phyloP scores from a whole-genome alignment of 2,888 invertebrate genomes.

The Plebejus anna region DNA sequence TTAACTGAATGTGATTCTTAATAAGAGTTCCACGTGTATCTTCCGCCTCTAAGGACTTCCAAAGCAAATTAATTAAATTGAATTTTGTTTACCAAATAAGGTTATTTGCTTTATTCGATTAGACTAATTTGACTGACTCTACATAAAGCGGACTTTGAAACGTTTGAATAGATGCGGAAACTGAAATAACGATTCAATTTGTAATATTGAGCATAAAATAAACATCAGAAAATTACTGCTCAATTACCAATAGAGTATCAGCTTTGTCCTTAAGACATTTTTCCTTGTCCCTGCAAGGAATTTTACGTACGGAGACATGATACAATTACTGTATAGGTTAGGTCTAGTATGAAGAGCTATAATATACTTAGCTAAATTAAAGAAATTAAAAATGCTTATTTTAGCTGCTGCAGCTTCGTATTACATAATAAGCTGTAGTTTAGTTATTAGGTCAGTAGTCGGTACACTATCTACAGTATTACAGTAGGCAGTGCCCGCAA shows the following conservation, averaged over 20 bases:
- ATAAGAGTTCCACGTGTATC: background rate
- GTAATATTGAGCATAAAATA: background rate
- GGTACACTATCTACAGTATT: background rate
- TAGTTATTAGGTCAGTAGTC: background rate
- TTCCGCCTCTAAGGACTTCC: background rate
- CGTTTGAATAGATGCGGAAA: background rate
- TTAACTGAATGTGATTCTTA: background rate
- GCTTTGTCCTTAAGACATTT: too few relatives aligned
- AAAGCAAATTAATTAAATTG: background rate
- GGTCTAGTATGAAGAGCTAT: too few relatives aligned
- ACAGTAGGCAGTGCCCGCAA: constrained; percentile 42
- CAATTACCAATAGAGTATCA: too few relatives aligned
- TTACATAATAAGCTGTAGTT: background rate
- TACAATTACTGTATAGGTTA: too few relatives aligned
- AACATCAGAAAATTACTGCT: background rate
- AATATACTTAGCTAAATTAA: too few relatives aligned
- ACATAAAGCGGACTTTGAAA: background rate
- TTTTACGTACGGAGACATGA: too few relatives aligned
- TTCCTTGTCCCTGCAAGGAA: too few relatives aligned
- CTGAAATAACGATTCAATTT: background rate
- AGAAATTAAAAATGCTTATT: too few relatives aligned
- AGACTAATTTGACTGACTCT: background rate
- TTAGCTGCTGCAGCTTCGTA: background rate
- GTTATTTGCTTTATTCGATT: background rate
- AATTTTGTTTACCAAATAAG: background rate